Evolutionary conservation across 2,888 invertebrate species (phyloP).

Genomic region (Cephus sareptanus): DNA sequence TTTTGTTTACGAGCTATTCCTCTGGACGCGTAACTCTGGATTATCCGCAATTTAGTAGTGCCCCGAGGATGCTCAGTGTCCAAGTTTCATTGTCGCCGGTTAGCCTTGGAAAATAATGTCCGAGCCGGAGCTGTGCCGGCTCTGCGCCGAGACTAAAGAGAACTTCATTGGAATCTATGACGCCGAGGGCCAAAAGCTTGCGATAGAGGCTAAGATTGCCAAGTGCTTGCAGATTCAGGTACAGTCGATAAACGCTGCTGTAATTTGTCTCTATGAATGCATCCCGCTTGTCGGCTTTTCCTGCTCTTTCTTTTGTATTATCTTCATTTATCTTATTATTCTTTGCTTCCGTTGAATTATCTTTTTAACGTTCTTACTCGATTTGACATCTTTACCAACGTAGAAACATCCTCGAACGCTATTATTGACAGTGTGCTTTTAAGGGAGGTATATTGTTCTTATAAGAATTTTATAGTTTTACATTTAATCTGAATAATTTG

Average conservation of each 20-base stretch:
- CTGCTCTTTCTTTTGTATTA: not conserved
- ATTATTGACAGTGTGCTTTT: not conserved
- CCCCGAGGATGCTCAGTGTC: constrained; percentile 3
- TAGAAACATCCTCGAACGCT: not conserved
- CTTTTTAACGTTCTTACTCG: not conserved
- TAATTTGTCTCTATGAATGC: not conserved
- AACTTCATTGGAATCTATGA: constrained; percentile 64
- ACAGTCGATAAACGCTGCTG: constrained; percentile 3
- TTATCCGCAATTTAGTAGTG: not conserved
- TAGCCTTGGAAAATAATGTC: constrained; percentile 43
- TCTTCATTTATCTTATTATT: not conserved
- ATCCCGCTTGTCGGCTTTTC: not conserved
- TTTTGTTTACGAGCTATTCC: constrained; percentile 48
- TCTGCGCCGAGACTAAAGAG: constrained; percentile 65
- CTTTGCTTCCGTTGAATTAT: not conserved
- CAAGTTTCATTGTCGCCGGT: not conserved
- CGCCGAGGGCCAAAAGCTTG: constrained; percentile 62
- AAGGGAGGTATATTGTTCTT: not conserved
- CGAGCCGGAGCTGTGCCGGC: constrained; percentile 61
- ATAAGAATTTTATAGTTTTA: not conserved
- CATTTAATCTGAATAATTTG: not conserved
- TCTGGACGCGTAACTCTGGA: not conserved
- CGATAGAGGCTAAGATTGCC: constrained; percentile 62
- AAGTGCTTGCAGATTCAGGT: constrained; percentile 66
- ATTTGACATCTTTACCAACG: not conserved